Evolutionary conservation across 2,113 vertebrate genomes (phyloP).

Genomic region (Egretta garzetta): DNA sequence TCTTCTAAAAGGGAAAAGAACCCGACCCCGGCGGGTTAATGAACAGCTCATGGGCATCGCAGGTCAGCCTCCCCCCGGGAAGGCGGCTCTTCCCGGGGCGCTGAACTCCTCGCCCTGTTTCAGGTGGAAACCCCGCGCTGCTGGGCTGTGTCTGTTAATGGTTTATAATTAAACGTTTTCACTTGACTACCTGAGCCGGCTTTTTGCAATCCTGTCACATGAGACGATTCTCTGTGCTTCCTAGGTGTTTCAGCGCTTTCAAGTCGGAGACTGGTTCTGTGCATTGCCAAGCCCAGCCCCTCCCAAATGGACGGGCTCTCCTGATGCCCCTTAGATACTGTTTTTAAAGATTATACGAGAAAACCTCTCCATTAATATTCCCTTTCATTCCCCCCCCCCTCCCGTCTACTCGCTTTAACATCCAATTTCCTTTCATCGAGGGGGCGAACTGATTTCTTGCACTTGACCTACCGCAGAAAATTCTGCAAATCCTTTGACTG

Average conservation of each 20-base stretch:
- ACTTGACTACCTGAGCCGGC: slow-evolving; percentile 3
- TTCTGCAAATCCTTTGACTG: slow-evolving; percentile 78
- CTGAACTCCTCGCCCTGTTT: slow-evolving; percentile 1
- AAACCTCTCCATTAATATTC: neutral
- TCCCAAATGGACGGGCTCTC: neutral
- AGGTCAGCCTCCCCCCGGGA: slow-evolving; percentile 46
- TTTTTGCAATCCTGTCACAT: neutral
- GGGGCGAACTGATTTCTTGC: slow-evolving; percentile 72
- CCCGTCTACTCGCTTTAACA: neutral
- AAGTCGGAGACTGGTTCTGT: neutral
- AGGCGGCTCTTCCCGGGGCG: slow-evolving; percentile 22
- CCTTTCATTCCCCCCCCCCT: neutral
- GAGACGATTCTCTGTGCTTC: neutral
- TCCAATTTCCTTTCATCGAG: slow-evolving; percentile 56
- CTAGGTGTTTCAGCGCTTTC: neutral
- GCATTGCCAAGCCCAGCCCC: neutral
- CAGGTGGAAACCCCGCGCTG: neutral
- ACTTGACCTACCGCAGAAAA: slow-evolving; percentile 88
- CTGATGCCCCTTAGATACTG: neutral
- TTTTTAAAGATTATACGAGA: neutral
- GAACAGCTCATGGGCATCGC: slow-evolving; percentile 39
- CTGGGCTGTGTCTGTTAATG: slow-evolving; percentile 26
- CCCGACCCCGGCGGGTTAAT: slow-evolving; percentile 68
- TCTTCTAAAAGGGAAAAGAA: slow-evolving; percentile 47
- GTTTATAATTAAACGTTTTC: slow-evolving; percentile 58